Conservation (phyloP, 2,113 vertebrate genomes). For the Myrmophylax atrothorax region DNA sequence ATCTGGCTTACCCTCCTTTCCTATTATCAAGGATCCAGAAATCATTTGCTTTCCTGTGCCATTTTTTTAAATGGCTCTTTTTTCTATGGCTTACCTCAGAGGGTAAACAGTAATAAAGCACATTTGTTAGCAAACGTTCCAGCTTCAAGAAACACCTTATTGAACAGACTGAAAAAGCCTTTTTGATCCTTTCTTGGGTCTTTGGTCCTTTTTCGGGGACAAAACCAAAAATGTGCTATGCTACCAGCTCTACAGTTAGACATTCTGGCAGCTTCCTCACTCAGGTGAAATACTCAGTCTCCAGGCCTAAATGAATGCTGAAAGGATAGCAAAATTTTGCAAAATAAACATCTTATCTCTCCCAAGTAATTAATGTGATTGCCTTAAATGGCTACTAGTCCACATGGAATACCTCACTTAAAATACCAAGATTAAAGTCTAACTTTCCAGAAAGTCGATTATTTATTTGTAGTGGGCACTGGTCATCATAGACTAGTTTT, state of each 20-base stretch:
- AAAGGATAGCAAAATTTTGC: not conserved
- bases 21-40: not conserved
- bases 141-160: not conserved
- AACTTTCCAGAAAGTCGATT: not conserved
- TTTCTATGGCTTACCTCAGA: not conserved
- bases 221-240: not conserved
- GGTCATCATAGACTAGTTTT: not conserved
- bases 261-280: not conserved
- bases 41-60: not conserved
- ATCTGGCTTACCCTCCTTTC: not conserved
- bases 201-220: not conserved
- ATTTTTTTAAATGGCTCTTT: not conserved
- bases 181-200: not conserved
- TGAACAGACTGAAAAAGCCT: not conserved
- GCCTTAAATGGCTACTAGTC: not conserved
- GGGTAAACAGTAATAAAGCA: not conserved
- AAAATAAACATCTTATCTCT: not conserved
- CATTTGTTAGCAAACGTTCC: not conserved
- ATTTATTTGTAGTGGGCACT: not conserved
- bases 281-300: not conserved
- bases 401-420: not conserved
- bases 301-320: not conserved
- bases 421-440: not conserved
- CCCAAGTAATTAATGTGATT: not conserved
- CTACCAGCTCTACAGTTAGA: not conserved